Evolutionary conservation across 2,113 vertebrate species (phyloP).

Genomic region (Melospiza georgiana): DNA sequence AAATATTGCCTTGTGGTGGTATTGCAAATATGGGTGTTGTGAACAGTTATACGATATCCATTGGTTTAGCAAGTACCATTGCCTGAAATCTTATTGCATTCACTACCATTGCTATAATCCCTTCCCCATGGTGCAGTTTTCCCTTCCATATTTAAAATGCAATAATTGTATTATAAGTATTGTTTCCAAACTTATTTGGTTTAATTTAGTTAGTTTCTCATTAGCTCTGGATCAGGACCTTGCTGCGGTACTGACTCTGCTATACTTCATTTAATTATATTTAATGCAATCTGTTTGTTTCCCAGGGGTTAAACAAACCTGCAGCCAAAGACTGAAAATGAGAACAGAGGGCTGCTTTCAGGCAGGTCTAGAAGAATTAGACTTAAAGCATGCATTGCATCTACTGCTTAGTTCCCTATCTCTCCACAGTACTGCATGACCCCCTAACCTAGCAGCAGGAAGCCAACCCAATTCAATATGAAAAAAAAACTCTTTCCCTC

Average conservation of each 20-base stretch:
- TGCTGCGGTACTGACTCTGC: neutral
- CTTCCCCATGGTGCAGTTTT: neutral
- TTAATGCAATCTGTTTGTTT: neutral
- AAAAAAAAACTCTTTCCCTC: neutral
- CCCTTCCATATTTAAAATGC: neutral
- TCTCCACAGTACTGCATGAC: neutral
- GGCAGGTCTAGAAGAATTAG: neutral
- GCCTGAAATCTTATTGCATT: neutral
- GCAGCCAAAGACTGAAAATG: neutral
- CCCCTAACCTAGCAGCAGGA: neutral
- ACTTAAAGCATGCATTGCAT: neutral
- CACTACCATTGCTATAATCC: neutral
- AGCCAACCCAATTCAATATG: neutral
- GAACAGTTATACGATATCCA: neutral
- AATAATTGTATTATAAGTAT: neutral
- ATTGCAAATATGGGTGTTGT: neutral
- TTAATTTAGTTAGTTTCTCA: neutral
- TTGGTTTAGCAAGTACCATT: neutral
- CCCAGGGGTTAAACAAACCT: neutral
- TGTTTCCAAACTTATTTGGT: neutral
- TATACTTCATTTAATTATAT: neutral
- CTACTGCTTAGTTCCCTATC: neutral
- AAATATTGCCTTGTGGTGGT: neutral
- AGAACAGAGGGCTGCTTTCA: neutral
- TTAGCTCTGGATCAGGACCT: neutral